Evolutionary conservation across 2,888 invertebrate genomes (phyloP).

Genomic region (Spisula subtruncata): DNA sequence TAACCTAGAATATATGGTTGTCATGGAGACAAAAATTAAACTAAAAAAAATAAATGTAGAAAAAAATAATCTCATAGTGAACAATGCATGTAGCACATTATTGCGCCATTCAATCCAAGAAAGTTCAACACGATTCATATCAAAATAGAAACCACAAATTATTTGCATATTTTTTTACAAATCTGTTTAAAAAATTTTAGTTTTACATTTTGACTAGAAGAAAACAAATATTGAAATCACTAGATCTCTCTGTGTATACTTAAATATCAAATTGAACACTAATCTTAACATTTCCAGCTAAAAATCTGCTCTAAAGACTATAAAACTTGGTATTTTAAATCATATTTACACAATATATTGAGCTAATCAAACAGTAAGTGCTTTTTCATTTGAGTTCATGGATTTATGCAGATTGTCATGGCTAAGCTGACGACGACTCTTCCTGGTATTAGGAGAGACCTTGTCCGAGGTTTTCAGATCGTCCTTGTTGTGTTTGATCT

Average conservation of each 20-base stretch:
- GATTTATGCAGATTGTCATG: conserved; percentile 90
- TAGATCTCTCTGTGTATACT: too few species aligned
- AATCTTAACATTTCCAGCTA: too few species aligned
- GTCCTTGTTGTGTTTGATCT: conserved; percentile 91
- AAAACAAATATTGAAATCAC: neutral
- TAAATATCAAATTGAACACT: too few species aligned
- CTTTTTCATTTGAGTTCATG: conserved; percentile 45
- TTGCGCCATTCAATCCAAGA: too few species aligned
- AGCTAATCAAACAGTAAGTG: conserved; percentile 32
- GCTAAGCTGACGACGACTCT: conserved; percentile 93
- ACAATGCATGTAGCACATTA: neutral
- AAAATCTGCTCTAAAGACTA: too few species aligned
- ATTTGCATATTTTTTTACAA: neutral
- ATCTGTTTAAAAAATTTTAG: neutral
- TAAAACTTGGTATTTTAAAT: neutral
- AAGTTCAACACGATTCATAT: neutral
- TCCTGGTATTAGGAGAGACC: conserved; percentile 92
- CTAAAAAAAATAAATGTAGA: neutral
- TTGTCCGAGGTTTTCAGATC: conserved; percentile 93
- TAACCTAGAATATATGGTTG: conserved; percentile 14
- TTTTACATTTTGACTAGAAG: neutral
- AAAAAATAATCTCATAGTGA: neutral
- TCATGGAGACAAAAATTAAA: neutral
- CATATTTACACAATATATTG: neutral
- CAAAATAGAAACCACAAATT: neutral